A percentile compares a stretch with the other conserved stretches of the same genome.
Evolutionary conservation across 2,797 vertebrate genomes (phyloP).

Genomic region (Hippocampus kuda): DNA sequence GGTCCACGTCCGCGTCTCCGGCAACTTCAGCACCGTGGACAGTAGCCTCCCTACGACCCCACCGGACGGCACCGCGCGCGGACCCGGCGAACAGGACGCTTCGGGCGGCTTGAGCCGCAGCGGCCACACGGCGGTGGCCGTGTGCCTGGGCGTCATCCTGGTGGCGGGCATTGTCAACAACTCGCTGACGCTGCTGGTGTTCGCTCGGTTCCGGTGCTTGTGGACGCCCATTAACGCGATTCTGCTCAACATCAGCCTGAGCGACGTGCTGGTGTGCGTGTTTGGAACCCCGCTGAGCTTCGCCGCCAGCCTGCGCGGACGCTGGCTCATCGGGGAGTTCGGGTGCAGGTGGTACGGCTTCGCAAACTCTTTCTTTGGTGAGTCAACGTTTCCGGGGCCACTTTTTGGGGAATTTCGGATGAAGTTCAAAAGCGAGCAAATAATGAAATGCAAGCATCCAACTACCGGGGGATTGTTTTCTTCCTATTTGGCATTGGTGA

Average conservation of each 20-base stretch:
- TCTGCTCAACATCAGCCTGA: conserved; percentile 73
- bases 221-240: conserved; percentile 77
- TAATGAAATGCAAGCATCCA: no score
- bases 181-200: conserved; percentile 69
- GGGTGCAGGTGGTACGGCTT: conserved; percentile 80
- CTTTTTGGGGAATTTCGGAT: not conserved
- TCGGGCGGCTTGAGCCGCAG: conserved; percentile 38
- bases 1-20: conserved; percentile 21
- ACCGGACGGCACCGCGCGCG: conserved; percentile 22
- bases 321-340: conserved; percentile 68
- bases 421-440: not conserved
- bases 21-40: conserved; percentile 57
- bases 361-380: conserved; percentile 73
- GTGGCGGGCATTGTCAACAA: conserved; percentile 68
- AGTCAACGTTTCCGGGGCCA: conserved; percentile 36
- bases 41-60: conserved; percentile 24
- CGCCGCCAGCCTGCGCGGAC: conserved; percentile 72
- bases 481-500: no score
- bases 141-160: conserved; percentile 70
- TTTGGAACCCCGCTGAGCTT: conserved; percentile 78
- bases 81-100: conserved; percentile 46
- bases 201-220: conserved; percentile 69
- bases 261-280: conserved; percentile 74
- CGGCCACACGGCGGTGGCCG: conserved; percentile 64
- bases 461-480: no score